Evolutionary conservation across 2,888 invertebrate species (phyloP), one percentile per base, ranked within the genome.

Genomic region (Pollenia amentaria): DNA sequence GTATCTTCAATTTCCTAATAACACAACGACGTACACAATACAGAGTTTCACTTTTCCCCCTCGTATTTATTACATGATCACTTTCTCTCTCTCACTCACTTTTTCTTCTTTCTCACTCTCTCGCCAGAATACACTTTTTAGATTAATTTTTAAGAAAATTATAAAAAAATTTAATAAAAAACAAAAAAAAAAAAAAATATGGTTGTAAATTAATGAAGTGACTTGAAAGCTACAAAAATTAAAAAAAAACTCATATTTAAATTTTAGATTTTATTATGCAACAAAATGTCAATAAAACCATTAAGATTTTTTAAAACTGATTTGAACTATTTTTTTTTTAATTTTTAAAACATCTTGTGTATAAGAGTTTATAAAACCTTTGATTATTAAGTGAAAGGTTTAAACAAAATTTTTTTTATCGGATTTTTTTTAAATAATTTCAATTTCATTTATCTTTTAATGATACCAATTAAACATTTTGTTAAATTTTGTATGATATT

Each of bases 31-130:
- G 14, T 18, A 12, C 18, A 9, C 12, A 42, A 11, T 69, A 55
- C 8, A 46, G 46, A 65, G 38, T 77, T 77, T 77, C 77, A 77
- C 65, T 77, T 67, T 29, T n/a, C 14, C 10, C 16, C 7, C n/a
- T 29, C 29, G 29, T 10, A 51, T 51, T 51, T 62, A n/a, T 21
- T 55, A 21, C 55, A 21, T 1, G 21, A 11, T 60, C 38, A 14
- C 21, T 55, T 1, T 2, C 1, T 51, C 51, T 0, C 21, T 55
- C 21, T 53, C 11, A 0, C 40, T 16, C 7, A 40, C 10, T 16
- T 6, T 62, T 10, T 60, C 14, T 57, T 12, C 2, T 7, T 14
- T 29, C 29, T 29, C 29, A 3, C 29, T 29, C 4, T 29, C 29
- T 29, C 6, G 29, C 6, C 29, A 29, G 29, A 29, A 29, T 3